Evolutionary conservation across 53 echinoderm and acorn worm genomes (phyloP), one percentile per base, ranked within the genome.

Genomic region (Hippasteria phrygiana): DNA sequence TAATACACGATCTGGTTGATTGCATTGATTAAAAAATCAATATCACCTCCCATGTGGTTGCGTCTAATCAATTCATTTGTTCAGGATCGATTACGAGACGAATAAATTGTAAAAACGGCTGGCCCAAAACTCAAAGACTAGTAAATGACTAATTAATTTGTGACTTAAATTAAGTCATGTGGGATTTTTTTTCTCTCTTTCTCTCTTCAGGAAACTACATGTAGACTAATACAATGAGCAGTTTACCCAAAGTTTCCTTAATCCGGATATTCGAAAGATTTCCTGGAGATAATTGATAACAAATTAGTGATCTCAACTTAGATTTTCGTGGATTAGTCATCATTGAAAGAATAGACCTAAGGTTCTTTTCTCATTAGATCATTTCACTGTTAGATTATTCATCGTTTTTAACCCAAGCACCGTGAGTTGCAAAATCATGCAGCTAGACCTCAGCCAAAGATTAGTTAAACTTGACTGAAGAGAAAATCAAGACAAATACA

Each of bases 341-440:
- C n/a, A n/a, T n/a, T n/a, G n/a, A n/a, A n/a, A n/a, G n/a, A n/a
- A n/a, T n/a, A n/a, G n/a, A n/a, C n/a, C n/a, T n/a, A n/a, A n/a
- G n/a, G n/a, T n/a, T n/a, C n/a, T n/a, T n/a, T n/a, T 24, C 29
- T 63, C 64, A 63, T 63, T 63, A 51, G 51, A 51, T 63, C 64
- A 63, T 63, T 48, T 67, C 69, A 67, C 17, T 36, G 16, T 67
- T 35, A 67, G 33, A 18, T 4, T 36, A 35, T 33, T 67, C 2
- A 35, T 3, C 12, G 14, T 36, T 67, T 36, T 65, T 29, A 32
- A 10, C 17, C 3, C 16, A 16, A 67, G 69, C 69, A 35, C 32
- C 34, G 69, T 10, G 36, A 33, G 12, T 14, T 35, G 16, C 69
- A 67, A 7, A 48, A 31, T 67, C 27, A 67, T 67, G 34, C 69